Evolutionary conservation across 1,140 invertebrate species (phyloP).

Genomic region (Tetragonula clypearis): DNA sequence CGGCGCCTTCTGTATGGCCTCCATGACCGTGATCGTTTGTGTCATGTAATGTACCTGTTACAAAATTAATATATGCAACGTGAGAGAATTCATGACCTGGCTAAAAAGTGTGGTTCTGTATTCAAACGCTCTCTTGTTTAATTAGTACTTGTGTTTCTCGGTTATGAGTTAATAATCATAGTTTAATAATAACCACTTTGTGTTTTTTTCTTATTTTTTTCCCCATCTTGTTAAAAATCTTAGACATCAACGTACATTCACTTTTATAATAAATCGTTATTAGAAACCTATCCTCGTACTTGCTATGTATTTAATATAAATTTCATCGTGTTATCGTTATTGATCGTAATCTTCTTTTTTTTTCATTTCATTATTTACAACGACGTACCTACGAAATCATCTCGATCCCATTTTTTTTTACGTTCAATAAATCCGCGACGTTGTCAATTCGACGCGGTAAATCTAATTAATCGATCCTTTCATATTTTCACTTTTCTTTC

Average conservation of each 20-base stretch:
- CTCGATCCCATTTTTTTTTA: constrained; percentile 47
- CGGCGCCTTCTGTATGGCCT: constrained; percentile 39
- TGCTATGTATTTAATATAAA: constrained; percentile 78
- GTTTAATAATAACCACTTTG: constrained; percentile 74
- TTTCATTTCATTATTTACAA: constrained; percentile 72
- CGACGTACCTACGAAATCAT: constrained; percentile 66
- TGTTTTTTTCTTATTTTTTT: constrained; percentile 46
- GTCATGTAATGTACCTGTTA: constrained; percentile 66
- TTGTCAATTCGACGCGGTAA: constrained; percentile 30
- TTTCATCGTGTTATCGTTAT: constrained; percentile 69
- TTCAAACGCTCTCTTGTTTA: constrained; percentile 65
- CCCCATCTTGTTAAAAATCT: constrained; percentile 76
- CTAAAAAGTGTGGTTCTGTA: constrained; percentile 67
- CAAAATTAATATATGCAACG: constrained; percentile 72
- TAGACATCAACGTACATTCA: constrained; percentile 81
- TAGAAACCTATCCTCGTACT: constrained; percentile 78
- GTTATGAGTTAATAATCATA: constrained; percentile 74
- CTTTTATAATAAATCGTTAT: constrained; percentile 79
- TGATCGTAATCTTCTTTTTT: constrained; percentile 55
- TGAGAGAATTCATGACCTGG: constrained; percentile 73
- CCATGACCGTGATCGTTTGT: constrained; percentile 60
- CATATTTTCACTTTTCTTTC: not conserved
- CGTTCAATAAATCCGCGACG: constrained; percentile 44
- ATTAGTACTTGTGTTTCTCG: constrained; percentile 69
- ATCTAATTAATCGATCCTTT: constrained; percentile 20